Evolutionary conservation across 2,113 vertebrate species (phyloP).

Genomic region (Malurus elegans): DNA sequence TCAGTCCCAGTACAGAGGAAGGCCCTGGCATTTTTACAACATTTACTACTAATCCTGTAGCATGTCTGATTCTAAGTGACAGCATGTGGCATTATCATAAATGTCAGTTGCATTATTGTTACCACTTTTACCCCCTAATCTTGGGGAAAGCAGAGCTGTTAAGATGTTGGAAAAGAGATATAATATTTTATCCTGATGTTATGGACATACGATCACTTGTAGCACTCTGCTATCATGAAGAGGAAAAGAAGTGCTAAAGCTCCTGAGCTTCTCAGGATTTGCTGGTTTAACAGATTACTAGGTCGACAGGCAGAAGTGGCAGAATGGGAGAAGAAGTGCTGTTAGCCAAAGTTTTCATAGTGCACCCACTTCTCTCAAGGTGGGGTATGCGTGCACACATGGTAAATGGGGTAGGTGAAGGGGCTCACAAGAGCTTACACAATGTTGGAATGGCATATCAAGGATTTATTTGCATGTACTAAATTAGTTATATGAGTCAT

Average conservation of each 20-base stretch:
- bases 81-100: slow-evolving; percentile 35
- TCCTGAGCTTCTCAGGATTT: neutral
- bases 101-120: slow-evolving; percentile 37
- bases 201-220: neutral
- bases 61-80: slow-evolving; percentile 30
- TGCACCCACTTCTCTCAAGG: neutral
- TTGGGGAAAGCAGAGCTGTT: neutral
- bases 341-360: neutral
- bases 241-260: neutral
- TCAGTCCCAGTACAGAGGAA: neutral
- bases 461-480: neutral
- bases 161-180: slow-evolving; percentile 1
- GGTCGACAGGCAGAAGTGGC: neutral
- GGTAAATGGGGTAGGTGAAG: neutral
- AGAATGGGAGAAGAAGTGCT: neutral
- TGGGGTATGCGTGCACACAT: neutral
- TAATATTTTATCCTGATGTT: neutral
- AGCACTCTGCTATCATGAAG: neutral
- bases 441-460: neutral
- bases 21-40: slow-evolving; percentile 15
- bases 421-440: neutral
- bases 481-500: neutral
- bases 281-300: neutral
- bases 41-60: slow-evolving; percentile 18
- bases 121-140: slow-evolving; percentile 38